phyloP scores from a whole-genome alignment of 1,140 invertebrate species.

The Drosophila setifemur region DNA sequence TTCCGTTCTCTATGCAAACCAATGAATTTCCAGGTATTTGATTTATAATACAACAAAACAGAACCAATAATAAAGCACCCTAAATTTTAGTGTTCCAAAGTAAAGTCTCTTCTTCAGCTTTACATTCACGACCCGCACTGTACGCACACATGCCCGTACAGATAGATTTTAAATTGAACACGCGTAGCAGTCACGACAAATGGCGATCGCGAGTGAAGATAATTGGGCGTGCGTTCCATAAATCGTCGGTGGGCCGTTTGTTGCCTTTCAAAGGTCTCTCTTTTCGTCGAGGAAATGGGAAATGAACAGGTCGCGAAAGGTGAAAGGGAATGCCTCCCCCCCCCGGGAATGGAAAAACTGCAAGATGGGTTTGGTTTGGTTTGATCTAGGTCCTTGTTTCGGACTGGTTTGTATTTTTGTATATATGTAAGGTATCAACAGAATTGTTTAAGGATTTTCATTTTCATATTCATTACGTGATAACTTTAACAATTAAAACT shows the following conservation, averaged over 20 bases:
- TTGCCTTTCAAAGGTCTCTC: too few species aligned
- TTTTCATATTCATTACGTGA: constrained; percentile 25
- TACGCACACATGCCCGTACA: constrained; percentile 2
- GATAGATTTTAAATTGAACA: constrained; percentile 35
- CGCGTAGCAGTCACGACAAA: constrained; percentile 14
- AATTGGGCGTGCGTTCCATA: constrained; percentile 23
- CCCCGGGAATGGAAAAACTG: not conserved
- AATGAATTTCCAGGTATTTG: too few species aligned
- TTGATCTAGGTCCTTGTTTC: constrained; percentile 37
- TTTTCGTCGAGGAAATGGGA: not conserved
- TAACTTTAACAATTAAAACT: constrained; percentile 76
- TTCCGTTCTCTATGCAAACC: too few species aligned
- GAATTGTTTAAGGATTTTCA: constrained; percentile 23
- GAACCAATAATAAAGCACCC: too few species aligned
- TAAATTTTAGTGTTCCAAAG: too few species aligned
- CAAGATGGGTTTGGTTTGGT: not conserved
- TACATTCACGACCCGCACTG: not conserved
- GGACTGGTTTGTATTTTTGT: constrained; percentile 52
- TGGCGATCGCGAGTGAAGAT: constrained; percentile 21
- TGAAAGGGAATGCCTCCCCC: not conserved
- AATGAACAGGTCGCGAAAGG: not conserved
- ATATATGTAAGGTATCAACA: constrained; percentile 55
- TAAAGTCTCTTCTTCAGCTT: too few species aligned
- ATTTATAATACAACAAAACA: too few species aligned
- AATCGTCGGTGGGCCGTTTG: constrained; percentile 1